phyloP scores from a whole-genome alignment of 2,888 invertebrate genomes.

The Acronicta aceris region DNA sequence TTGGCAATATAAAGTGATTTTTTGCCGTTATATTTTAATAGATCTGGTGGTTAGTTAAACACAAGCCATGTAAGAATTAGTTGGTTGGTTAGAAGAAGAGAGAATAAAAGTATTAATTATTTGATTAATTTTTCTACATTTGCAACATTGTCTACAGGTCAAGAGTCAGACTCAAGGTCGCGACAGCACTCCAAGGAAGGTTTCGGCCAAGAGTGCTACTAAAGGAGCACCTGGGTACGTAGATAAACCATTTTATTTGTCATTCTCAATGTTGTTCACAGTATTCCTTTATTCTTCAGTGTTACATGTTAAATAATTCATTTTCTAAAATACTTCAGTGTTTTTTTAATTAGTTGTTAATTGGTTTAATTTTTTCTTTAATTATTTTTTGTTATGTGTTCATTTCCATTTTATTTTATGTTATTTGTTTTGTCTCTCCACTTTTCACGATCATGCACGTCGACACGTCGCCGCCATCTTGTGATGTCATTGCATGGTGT shows the following conservation, averaged over 20 bases:
- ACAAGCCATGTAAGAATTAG: too few relatives aligned
- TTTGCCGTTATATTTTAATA: too few relatives aligned
- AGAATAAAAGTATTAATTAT: too few relatives aligned
- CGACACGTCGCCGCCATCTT: conserved; percentile 74
- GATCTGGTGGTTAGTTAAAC: too few relatives aligned
- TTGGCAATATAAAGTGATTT: too few relatives aligned
- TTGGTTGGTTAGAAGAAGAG: too few relatives aligned
- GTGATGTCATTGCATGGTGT: conserved; percentile 86
- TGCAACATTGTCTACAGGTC: conserved; percentile 83
- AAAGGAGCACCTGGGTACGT: conserved; percentile 87
- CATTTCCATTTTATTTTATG: conserved; percentile 60
- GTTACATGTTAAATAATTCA: conserved; percentile 11
- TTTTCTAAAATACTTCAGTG: conserved; percentile 11
- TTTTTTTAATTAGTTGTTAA: not conserved
- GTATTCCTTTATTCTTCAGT: not conserved
- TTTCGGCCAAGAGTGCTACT: conserved; percentile 90
- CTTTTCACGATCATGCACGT: conserved; percentile 66
- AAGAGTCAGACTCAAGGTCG: conserved; percentile 84
- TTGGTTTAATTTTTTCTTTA: conserved; percentile 4
- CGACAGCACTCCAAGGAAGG: conserved; percentile 90
- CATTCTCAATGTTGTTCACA: conserved; percentile 8
- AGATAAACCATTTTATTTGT: conserved; percentile 2
- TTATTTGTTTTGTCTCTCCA: conserved; percentile 64
- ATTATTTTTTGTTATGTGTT: conserved; percentile 51
- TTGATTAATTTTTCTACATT: too few relatives aligned